Percentiles rank a stretch among this genome's conserved stretches.
phyloP scores from a whole-genome alignment of 1,140 invertebrate species.

The Doryteuthis pealeii region DNA sequence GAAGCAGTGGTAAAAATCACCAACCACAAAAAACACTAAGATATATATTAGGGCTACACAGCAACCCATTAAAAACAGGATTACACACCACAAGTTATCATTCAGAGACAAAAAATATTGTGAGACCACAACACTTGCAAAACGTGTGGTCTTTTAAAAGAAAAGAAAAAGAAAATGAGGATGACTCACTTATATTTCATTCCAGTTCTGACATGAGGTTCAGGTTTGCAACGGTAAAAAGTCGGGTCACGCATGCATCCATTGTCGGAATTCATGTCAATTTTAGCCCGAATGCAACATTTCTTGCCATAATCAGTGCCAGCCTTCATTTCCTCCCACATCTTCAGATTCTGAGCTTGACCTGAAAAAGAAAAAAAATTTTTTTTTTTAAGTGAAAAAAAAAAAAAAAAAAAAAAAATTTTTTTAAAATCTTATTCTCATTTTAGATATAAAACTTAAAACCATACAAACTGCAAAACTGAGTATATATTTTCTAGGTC shows the following conservation, averaged over 20 bases:
- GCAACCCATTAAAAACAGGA: too few relatives aligned
- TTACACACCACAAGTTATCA: too few relatives aligned
- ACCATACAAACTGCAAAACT: neutral
- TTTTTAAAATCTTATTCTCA: neutral
- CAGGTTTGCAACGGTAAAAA: conserved; percentile 97
- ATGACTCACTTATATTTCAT: conserved; percentile 88
- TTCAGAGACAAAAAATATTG: too few relatives aligned
- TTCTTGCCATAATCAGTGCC: conserved; percentile 77
- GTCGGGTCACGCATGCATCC: conserved; percentile 99
- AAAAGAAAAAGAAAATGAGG: too few relatives aligned
- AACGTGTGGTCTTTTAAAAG: too few relatives aligned
- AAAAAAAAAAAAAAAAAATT: conserved; percentile 21
- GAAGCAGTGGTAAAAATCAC: too few relatives aligned
- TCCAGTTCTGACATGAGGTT: conserved; percentile 89
- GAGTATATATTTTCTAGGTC: too few relatives aligned
- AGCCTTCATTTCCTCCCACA: conserved; percentile 96
- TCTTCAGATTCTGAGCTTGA: conserved; percentile 79
- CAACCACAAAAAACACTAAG: too few relatives aligned
- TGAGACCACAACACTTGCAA: too few relatives aligned
- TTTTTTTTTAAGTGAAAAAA: too few relatives aligned
- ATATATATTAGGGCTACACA: too few relatives aligned
- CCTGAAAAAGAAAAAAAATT: conserved; percentile 65
- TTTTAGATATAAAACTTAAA: neutral
- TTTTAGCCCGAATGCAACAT: conserved; percentile 95
- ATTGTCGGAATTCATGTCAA: conserved; percentile 95